Conservation (phyloP, 2,888 invertebrate species). For the Drosophila paramelanica region DNA sequence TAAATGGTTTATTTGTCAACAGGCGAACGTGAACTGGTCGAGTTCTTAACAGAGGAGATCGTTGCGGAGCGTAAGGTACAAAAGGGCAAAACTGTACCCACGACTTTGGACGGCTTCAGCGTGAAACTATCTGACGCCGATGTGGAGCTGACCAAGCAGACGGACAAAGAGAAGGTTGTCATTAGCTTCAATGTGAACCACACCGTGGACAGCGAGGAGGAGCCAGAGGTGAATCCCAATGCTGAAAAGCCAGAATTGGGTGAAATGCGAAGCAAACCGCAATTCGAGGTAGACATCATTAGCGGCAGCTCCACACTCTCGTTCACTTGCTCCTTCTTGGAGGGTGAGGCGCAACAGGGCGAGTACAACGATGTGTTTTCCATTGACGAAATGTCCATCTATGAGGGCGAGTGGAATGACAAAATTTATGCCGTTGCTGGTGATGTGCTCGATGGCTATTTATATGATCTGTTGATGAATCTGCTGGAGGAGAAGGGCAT, state of each 20-base stretch:
- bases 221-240: constrained; percentile 88
- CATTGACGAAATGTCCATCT: constrained; percentile 96
- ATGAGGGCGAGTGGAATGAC: constrained; percentile 94
- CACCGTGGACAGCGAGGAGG: constrained; percentile 93
- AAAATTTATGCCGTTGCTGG: constrained; percentile 96
- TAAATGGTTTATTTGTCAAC: constrained; percentile 31
- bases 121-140: constrained; percentile 93
- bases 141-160: constrained; percentile 91
- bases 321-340: constrained; percentile 93
- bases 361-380: constrained; percentile 95
- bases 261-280: constrained; percentile 96
- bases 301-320: constrained; percentile 91
- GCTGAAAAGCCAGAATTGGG: constrained; percentile 90
- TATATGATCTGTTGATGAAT: constrained; percentile 97
- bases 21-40: constrained; percentile 95
- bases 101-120: constrained; percentile 92
- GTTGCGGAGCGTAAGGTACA: constrained; percentile 94
- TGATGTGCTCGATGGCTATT: constrained; percentile 96
- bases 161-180: constrained; percentile 89
- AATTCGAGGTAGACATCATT: constrained; percentile 94
- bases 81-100: constrained; percentile 90
- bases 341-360: constrained; percentile 88
- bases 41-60: constrained; percentile 97
- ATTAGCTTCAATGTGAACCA: constrained; percentile 97
- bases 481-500: constrained; percentile 98